phyloP scores from a whole-genome alignment of 2,888 invertebrate species.

The Pocota personata region DNA sequence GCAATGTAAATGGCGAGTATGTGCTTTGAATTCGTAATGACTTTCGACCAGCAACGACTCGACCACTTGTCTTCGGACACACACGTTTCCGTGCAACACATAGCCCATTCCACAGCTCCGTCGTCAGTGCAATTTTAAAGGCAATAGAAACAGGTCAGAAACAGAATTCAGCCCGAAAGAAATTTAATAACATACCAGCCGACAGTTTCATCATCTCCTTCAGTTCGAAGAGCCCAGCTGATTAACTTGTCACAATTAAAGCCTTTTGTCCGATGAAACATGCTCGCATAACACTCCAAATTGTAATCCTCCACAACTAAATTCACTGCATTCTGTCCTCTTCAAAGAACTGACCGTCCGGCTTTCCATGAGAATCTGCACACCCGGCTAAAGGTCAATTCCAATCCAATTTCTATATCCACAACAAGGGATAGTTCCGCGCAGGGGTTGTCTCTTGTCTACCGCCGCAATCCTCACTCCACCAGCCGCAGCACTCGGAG shows the following conservation, averaged over 20 bases:
- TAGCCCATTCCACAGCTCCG: constrained; percentile 1
- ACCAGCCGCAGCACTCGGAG: constrained; percentile 22
- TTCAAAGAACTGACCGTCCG: not conserved
- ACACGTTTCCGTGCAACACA: constrained; percentile 52
- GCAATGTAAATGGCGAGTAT: constrained; percentile 60
- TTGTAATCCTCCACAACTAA: constrained; percentile 12
- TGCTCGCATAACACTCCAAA: constrained; percentile 24
- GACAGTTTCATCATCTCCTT: constrained; percentile 17
- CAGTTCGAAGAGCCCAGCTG: constrained; percentile 23
- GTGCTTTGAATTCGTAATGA: constrained; percentile 70
- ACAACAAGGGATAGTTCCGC: not conserved
- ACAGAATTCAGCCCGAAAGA: constrained; percentile 24
- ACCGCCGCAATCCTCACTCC: constrained; percentile 2
- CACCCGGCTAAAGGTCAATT: constrained; percentile 66
- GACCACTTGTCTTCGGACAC: constrained; percentile 41
- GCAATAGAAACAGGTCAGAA: constrained; percentile 39
- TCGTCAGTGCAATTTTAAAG: not conserved
- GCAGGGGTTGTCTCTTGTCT: constrained; percentile 42
- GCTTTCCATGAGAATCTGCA: constrained; percentile 47
- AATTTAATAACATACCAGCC: constrained; percentile 34
- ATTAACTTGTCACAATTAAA: constrained; percentile 68
- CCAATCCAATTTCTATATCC: constrained; percentile 43
- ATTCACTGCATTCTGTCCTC: not conserved
- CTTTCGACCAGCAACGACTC: constrained; percentile 32
- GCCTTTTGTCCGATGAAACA: constrained; percentile 39